Percentiles rank a stretch among this genome's conserved stretches.
phyloP scores from a whole-genome alignment of 2,113 vertebrate genomes.

The Podocnemis expansa region DNA sequence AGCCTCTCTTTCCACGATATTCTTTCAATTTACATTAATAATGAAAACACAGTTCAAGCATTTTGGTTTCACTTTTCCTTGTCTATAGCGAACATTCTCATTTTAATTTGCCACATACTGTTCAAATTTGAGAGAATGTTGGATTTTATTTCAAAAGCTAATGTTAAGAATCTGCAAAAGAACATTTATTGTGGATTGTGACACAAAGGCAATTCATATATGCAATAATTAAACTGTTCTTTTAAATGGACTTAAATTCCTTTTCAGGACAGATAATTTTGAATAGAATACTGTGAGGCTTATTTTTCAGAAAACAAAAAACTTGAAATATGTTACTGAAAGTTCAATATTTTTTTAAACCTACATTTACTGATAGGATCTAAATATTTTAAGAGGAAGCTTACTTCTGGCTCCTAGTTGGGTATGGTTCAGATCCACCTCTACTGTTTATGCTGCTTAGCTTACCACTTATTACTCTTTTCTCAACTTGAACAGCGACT shows the following conservation, averaged over 20 bases:
- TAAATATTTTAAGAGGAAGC: background rate
- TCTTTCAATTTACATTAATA: background rate
- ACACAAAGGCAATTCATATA: background rate
- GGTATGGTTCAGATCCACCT: background rate
- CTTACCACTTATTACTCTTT: background rate
- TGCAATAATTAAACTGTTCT: background rate
- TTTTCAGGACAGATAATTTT: background rate
- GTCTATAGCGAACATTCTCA: background rate
- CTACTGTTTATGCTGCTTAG: background rate
- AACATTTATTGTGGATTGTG: background rate
- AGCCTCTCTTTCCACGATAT: background rate
- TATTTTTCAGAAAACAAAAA: background rate
- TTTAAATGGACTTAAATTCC: background rate
- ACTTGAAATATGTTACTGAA: background rate
- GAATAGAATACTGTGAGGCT: background rate
- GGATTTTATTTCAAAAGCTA: background rate
- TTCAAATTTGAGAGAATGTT: background rate
- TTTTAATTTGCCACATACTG: background rate
- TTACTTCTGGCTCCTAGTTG: background rate
- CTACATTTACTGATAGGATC: background rate
- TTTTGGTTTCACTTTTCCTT: background rate
- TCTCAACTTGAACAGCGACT: background rate
- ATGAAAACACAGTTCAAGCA: background rate
- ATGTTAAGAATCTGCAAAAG: background rate
- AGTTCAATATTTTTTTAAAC: background rate